Evolutionary conservation across 2,888 invertebrate genomes (phyloP).

Genomic region (Siphlonurus alternatus): DNA sequence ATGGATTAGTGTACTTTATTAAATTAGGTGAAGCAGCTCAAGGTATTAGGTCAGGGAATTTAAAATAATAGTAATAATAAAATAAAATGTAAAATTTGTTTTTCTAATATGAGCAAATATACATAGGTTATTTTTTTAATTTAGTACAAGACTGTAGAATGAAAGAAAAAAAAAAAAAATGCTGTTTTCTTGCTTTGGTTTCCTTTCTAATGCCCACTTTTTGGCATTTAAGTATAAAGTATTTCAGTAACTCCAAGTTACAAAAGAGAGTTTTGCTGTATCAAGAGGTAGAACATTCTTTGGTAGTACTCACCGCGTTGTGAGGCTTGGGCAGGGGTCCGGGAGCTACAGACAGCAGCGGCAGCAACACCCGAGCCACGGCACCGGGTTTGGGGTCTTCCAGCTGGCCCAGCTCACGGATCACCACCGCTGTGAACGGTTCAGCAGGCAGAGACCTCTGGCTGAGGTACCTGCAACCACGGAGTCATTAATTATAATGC

Average conservation of each 20-base stretch:
- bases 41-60: constrained; percentile 23
- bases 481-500: not conserved
- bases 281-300: too few species aligned
- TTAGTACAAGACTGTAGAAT: too few species aligned
- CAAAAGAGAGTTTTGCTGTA: too few species aligned
- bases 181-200: too few species aligned
- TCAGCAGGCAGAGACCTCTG: constrained; percentile 47
- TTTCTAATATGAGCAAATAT: too few species aligned
- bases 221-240: too few species aligned
- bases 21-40: too few species aligned
- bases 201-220: too few species aligned
- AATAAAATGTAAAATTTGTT: not conserved
- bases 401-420: constrained; percentile 56
- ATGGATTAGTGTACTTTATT: constrained; percentile 15
- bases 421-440: constrained; percentile 61
- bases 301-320: not conserved
- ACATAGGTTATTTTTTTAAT: too few species aligned
- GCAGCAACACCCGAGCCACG: constrained; percentile 58
- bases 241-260: too few species aligned
- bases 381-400: constrained; percentile 74
- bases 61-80: constrained; percentile 8
- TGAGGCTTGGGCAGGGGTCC: constrained; percentile 44
- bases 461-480: constrained; percentile 22
- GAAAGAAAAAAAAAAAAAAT: too few species aligned
- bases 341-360: constrained; percentile 51